Base-by-base conservation (phyloP, 1,140 invertebrate species). In the Oryzaephilus surinamensis region DNA sequence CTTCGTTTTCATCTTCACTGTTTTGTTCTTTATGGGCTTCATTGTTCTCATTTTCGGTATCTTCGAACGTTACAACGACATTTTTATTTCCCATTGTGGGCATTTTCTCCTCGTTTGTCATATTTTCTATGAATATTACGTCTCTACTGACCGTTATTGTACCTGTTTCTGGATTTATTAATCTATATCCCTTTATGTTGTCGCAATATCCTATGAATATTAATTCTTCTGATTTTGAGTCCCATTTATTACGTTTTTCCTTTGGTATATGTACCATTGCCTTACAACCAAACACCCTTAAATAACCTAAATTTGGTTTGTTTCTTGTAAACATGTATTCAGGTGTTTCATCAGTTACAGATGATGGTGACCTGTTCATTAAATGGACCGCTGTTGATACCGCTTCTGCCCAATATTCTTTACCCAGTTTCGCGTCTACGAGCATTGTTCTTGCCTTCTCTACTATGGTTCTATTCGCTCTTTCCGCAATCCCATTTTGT, bases 201-300 rank as follows among this genome's bases (percentile, higher is more conserved):
- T 41, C 50, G 33, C 57, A 52, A 40, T 65, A 69, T 6, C 64
- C 64, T n/a, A 66, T 58, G 44, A 69, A 60, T 4, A 60, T 44
- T 13, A 38, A 45, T 35, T 48, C 42, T 34, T 63, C 56, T 26
- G 49, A 24, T 18, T 28, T 24, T 43, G n/a, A n/a, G 38, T 50
- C 48, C 43, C 54, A 42, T 42, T 61, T 63, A 23, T 43, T 51
- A 0, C 44, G 41, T 17, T 57, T 55, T 38, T 58, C 37, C n/a
- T 57, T 50, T 30, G 63, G 58, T 21, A 67, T 46, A 23, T 60
- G 49, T 7, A 47, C 52, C 44, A 61, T 58, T 8, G 61, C 63
- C 38, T 47, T 44, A 38, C 60, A 65, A 15, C 63, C 61, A 55
- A 67, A 66, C 14, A 57, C 45, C 29, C 23, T 40, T 19, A 55